phyloP scores from a whole-genome alignment of 2,888 invertebrate genomes.

The Drosophila mulleri region DNA sequence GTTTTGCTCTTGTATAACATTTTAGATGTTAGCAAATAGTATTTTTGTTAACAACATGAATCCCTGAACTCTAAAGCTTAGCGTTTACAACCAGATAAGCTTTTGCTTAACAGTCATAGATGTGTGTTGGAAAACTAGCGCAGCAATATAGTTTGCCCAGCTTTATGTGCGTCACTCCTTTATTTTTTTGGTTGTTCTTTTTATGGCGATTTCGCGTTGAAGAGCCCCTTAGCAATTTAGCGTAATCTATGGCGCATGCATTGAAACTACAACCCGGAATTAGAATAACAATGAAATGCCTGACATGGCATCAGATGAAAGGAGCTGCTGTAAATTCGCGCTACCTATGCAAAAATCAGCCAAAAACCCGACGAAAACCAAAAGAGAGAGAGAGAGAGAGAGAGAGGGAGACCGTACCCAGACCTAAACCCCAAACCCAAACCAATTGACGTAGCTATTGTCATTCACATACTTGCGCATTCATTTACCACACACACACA shows the following conservation, averaged over 20 bases:
- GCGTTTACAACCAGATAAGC: conserved; percentile 26
- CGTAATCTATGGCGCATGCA: conserved; percentile 59
- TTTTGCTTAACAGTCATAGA: conserved; percentile 25
- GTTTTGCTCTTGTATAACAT: neutral
- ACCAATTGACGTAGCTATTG: conserved; percentile 77
- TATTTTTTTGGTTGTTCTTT: neutral
- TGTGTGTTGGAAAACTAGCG: neutral
- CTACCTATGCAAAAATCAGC: conserved; percentile 60
- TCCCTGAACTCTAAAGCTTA: neutral
- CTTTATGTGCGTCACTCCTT: conserved; percentile 18
- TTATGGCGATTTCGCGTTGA: conserved; percentile 20
- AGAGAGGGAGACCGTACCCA: conserved; percentile 1
- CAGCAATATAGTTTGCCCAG: conserved; percentile 33
- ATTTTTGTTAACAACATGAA: neutral
- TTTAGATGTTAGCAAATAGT: neutral
- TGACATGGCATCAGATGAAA: conserved; percentile 57
- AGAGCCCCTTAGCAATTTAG: conserved; percentile 55
- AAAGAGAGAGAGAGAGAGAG: conserved; percentile 1
- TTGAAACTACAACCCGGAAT: conserved; percentile 61
- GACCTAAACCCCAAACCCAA: conserved; percentile 37
- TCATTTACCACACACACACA: conserved; percentile 47
- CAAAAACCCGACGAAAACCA: conserved; percentile 28
- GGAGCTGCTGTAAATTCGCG: conserved; percentile 34
- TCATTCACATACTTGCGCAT: conserved; percentile 65
- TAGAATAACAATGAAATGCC: conserved; percentile 78